Conservation (phyloP, 2,888 invertebrate species). For the Noctua fimbriata region DNA sequence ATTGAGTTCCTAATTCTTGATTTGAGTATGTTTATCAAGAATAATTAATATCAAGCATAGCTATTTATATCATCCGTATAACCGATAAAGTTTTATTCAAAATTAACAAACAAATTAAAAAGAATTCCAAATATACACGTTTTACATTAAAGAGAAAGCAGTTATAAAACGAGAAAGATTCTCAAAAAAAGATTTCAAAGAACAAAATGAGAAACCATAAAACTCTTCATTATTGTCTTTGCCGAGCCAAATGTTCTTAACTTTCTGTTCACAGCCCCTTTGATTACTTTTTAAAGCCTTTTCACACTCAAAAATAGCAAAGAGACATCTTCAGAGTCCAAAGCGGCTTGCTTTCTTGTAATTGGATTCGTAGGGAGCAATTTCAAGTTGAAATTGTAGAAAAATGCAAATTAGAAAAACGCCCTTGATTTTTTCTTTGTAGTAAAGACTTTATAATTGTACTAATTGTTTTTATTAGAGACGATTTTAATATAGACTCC, state of each 20-base stretch:
- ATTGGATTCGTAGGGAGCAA: slow-evolving; percentile 82
- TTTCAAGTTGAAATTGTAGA: slow-evolving; percentile 76
- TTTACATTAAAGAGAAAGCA: slow-evolving; percentile 53
- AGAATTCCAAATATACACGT: slow-evolving; percentile 9
- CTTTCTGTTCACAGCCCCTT: slow-evolving; percentile 80
- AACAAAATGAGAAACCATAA: slow-evolving; percentile 85
- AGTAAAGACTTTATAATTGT: slow-evolving; percentile 63
- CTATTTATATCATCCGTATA: not conserved
- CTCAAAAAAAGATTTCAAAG: slow-evolving; percentile 75
- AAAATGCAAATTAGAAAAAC: slow-evolving; percentile 78
- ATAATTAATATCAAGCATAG: not conserved
- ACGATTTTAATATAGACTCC: slow-evolving; percentile 37
- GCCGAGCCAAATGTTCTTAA: slow-evolving; percentile 82
- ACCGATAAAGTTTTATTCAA: not conserved
- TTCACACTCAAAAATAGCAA: slow-evolving; percentile 81
- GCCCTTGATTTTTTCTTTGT: slow-evolving; percentile 63
- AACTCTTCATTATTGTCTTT: slow-evolving; percentile 82
- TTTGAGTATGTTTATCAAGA: not conserved
- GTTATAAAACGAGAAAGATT: slow-evolving; percentile 63
- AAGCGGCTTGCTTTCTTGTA: slow-evolving; percentile 81
- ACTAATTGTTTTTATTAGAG: slow-evolving; percentile 71
- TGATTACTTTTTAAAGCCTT: slow-evolving; percentile 88
- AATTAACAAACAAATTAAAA: slow-evolving; percentile 41
- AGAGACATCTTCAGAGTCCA: slow-evolving; percentile 79
- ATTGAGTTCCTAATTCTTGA: not conserved